A percentile compares a stretch with the other conserved stretches of the same genome.
These are phyloP conservation scores for Petrosia ficiformis DNA, from an alignment of 37 sponge, comb jelly and placozoan species.

Conservation along the genomic window DNA sequence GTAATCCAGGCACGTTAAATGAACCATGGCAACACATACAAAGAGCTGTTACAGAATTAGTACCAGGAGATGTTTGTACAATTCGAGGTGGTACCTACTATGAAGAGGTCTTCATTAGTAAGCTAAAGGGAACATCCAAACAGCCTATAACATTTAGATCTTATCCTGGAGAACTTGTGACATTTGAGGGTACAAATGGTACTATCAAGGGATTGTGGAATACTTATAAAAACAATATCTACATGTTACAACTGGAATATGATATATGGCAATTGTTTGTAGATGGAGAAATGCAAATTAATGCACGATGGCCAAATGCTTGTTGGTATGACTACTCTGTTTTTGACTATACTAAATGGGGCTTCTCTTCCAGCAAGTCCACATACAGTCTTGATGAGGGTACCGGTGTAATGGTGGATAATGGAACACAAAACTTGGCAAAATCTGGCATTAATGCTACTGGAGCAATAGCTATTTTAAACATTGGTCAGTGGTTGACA, in stretches of 20 bases:
- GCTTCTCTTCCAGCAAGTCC: slow-evolving; percentile 12
- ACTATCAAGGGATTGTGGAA: slow-evolving; percentile 4
- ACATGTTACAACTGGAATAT: background rate
- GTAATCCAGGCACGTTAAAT: background rate
- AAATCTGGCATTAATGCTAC: slow-evolving; percentile 12
- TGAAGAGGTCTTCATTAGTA: slow-evolving; percentile 4
- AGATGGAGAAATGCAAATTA: slow-evolving; percentile 21
- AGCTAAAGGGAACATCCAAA: slow-evolving; percentile 1
- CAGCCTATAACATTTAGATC: slow-evolving; percentile 7
- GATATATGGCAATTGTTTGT: slow-evolving; percentile 32
- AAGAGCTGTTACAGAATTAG: background rate
- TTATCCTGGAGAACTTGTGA: slow-evolving; percentile 19
- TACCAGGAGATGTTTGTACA: slow-evolving; percentile 18
- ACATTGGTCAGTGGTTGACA: slow-evolving; percentile 49
- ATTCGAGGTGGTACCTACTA: slow-evolving; percentile 21
- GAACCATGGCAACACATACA: background rate
- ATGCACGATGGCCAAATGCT: slow-evolving; percentile 24
- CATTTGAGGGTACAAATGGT: slow-evolving; percentile 15
- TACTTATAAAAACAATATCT: slow-evolving; percentile 11
- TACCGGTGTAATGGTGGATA: slow-evolving; percentile 26
- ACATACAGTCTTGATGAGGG: slow-evolving; percentile 6
- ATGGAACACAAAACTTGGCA: slow-evolving; percentile 17
- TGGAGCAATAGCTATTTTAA: slow-evolving; percentile 47
- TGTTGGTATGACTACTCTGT: slow-evolving; percentile 20
- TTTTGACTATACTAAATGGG: slow-evolving; percentile 25